Conservation (phyloP, 2,797 vertebrate species). For the Clamator glandarius region DNA sequence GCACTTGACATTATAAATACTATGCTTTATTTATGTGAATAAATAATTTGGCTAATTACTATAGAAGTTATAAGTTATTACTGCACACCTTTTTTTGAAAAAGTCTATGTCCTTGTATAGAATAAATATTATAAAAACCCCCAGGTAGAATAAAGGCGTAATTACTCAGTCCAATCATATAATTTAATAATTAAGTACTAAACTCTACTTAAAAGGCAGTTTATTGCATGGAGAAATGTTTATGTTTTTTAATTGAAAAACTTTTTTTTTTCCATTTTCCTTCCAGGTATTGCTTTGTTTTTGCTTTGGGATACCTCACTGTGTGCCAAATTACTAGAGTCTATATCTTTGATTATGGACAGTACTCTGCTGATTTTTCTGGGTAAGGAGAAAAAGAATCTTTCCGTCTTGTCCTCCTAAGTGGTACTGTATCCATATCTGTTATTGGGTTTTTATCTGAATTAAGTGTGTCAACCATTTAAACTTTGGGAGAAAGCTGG, state of each 20-base stretch:
- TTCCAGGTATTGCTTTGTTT: slow-evolving; percentile 94
- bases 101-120: background rate
- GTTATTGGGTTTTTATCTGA: background rate
- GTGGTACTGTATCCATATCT: background rate
- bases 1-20: background rate
- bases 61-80: background rate
- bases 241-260: background rate
- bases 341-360: slow-evolving; percentile 98
- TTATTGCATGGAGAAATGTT: background rate
- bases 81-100: background rate
- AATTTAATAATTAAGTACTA: background rate
- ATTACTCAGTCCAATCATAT: background rate
- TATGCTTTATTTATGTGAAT: background rate
- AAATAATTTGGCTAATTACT: background rate
- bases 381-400: slow-evolving; percentile 85
- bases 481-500: background rate
- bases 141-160: background rate
- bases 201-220: background rate
- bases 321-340: slow-evolving; percentile 97
- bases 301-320: slow-evolving; percentile 96
- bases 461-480: background rate
- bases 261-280: background rate
- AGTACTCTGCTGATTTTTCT: slow-evolving; percentile 98
- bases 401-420: background rate
- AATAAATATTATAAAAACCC: background rate